Conservation (phyloP, 2,888 invertebrate species). For the Xestia ashworthii region DNA sequence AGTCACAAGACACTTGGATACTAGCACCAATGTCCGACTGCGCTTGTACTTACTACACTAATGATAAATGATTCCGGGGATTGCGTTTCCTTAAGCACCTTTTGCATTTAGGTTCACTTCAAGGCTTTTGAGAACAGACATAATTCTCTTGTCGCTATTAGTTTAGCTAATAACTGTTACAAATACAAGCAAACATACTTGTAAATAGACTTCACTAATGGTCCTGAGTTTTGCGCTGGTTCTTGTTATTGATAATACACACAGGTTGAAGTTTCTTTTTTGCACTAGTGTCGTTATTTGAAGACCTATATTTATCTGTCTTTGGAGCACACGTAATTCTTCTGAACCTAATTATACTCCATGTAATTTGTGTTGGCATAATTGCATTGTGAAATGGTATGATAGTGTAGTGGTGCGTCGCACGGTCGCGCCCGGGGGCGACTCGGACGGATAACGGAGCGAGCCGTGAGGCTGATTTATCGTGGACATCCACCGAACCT, state of each 20-base stretch:
- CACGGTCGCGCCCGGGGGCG: conserved; percentile 72
- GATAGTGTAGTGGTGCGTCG: conserved; percentile 63
- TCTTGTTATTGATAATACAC: conserved; percentile 46
- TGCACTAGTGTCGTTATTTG: conserved; percentile 35
- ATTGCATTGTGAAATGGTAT: conserved; percentile 67
- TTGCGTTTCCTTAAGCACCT: conserved; percentile 76
- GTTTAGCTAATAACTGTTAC: conserved; percentile 67
- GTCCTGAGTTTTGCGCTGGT: conserved; percentile 1
- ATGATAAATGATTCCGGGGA: conserved; percentile 77
- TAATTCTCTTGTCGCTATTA: conserved; percentile 74
- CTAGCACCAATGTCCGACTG: conserved; percentile 62
- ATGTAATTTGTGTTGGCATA: conserved; percentile 61
- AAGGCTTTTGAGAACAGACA: conserved; percentile 68
- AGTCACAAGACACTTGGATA: conserved; percentile 56
- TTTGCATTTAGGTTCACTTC: conserved; percentile 72
- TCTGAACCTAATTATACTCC: conserved; percentile 47
- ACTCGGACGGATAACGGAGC: conserved; percentile 81
- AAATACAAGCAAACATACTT: conserved; percentile 54
- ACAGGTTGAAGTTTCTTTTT: conserved; percentile 16
- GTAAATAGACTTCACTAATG: conserved; percentile 27
- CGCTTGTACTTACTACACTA: conserved; percentile 71
- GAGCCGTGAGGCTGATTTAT: conserved; percentile 86
- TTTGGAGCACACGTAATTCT: conserved; percentile 44
- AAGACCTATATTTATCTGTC: conserved; percentile 51
- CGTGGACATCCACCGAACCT: conserved; percentile 88